Conservation (phyloP, 2,113 vertebrate genomes). For the Microcebus lehilahytsara region DNA sequence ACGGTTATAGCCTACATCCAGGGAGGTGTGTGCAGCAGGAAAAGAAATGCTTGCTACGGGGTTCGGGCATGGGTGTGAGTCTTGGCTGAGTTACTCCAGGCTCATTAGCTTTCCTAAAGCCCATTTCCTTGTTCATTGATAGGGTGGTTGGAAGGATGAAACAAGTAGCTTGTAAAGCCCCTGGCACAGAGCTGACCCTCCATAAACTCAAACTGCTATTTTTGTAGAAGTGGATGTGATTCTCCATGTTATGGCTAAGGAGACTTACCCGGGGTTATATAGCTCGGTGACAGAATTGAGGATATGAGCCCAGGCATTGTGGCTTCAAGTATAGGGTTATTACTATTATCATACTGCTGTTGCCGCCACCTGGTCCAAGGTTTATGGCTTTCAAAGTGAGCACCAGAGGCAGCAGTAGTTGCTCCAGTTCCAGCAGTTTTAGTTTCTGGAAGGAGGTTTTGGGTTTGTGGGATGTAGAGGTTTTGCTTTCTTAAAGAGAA, state of each 20-base stretch:
- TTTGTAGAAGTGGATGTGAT: not conserved
- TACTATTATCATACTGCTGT: rapidly evolving
- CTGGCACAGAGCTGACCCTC: not conserved
- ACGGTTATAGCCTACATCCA: not conserved
- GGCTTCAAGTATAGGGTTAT: not conserved
- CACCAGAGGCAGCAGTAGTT: too few species aligned
- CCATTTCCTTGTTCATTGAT: not conserved
- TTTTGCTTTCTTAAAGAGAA: constrained; percentile 20
- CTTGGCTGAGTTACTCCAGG: not conserved
- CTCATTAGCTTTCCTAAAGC: not conserved
- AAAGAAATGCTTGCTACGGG: not conserved
- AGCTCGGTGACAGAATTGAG: not conserved
- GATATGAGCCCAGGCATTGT: not conserved
- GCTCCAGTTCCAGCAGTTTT: too few species aligned
- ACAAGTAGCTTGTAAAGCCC: not conserved
- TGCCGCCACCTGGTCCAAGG: not conserved
- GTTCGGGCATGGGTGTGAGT: not conserved
- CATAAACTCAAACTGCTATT: not conserved
- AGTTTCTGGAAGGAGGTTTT: not conserved
- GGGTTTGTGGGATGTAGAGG: not conserved
- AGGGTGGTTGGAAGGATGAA: not conserved
- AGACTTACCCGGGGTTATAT: not conserved
- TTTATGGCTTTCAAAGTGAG: not conserved
- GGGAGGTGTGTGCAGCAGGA: not conserved
- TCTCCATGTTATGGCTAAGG: not conserved